Conservation (phyloP, 2,888 invertebrate genomes). For the Tiliacea citrago region DNA sequence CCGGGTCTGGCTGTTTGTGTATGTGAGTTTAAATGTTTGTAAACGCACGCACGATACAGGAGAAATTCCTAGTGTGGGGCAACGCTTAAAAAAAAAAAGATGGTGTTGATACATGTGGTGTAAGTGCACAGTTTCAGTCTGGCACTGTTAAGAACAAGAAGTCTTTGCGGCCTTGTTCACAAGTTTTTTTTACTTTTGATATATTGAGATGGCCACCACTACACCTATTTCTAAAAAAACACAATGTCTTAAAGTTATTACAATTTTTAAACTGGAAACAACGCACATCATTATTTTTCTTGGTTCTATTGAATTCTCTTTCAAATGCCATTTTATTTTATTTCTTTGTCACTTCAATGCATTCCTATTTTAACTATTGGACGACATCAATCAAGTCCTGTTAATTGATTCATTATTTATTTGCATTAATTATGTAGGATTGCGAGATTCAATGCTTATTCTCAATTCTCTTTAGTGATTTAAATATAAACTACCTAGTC, state of each 20-base stretch:
- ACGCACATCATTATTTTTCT: background rate
- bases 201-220: too few species aligned
- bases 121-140: too few species aligned
- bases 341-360: background rate
- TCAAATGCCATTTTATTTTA: background rate
- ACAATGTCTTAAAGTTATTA: background rate
- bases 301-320: background rate
- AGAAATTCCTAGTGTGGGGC: too few species aligned
- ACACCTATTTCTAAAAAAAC: background rate
- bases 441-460: background rate
- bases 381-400: background rate
- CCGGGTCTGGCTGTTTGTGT: too few species aligned
- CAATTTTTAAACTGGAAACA: background rate
- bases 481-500: background rate
- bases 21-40: too few species aligned
- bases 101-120: too few species aligned
- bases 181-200: too few species aligned
- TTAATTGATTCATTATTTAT: constrained; percentile 3
- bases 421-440: constrained; percentile 2
- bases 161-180: too few species aligned
- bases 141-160: too few species aligned
- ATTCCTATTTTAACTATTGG: background rate
- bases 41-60: too few species aligned
- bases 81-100: too few species aligned
- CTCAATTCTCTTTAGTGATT: background rate